phyloP scores from a whole-genome alignment of 2,888 invertebrate species.

The Agonopterix subpropinquella region DNA sequence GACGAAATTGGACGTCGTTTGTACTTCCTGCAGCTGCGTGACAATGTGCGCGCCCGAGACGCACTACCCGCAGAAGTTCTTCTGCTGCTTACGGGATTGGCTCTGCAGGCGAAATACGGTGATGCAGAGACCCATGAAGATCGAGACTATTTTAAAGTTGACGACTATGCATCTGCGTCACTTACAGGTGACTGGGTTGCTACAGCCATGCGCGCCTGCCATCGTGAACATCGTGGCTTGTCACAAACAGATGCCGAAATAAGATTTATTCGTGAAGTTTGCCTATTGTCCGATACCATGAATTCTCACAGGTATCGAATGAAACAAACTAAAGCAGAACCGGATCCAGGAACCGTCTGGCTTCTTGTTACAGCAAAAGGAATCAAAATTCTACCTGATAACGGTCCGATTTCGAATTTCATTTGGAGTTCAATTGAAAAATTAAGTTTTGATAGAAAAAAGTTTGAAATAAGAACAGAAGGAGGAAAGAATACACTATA shows the following conservation, averaged over 20 bases:
- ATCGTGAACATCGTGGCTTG: conserved; percentile 87
- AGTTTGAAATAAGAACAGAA: conserved; percentile 95
- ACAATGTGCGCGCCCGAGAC: conserved; percentile 86
- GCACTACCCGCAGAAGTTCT: conserved; percentile 77
- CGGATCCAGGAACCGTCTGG: conserved; percentile 87
- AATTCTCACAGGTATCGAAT: conserved; percentile 93
- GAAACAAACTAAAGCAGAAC: conserved; percentile 84
- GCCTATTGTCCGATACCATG: conserved; percentile 86
- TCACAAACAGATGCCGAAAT: conserved; percentile 88
- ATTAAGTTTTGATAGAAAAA: conserved; percentile 96
- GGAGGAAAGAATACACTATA: conserved; percentile 92
- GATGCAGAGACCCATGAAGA: conserved; percentile 75
- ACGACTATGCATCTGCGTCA: conserved; percentile 87
- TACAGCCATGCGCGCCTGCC: conserved; percentile 82
- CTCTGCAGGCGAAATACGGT: conserved; percentile 94
- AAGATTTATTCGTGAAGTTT: conserved; percentile 93
- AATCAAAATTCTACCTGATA: conserved; percentile 88
- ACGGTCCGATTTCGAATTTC: conserved; percentile 83
- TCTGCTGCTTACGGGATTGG: conserved; percentile 90
- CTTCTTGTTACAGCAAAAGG: conserved; percentile 95
- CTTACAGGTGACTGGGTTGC: conserved; percentile 77
- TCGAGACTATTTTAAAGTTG: conserved; percentile 82
- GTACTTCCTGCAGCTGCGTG: conserved; percentile 95
- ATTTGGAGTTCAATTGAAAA: conserved; percentile 97
- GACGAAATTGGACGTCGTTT: conserved; percentile 95